These are phyloP conservation scores for Menidia beryllina DNA, from an alignment of 2,113 vertebrate genomes.

Conservation along the genomic window DNA sequence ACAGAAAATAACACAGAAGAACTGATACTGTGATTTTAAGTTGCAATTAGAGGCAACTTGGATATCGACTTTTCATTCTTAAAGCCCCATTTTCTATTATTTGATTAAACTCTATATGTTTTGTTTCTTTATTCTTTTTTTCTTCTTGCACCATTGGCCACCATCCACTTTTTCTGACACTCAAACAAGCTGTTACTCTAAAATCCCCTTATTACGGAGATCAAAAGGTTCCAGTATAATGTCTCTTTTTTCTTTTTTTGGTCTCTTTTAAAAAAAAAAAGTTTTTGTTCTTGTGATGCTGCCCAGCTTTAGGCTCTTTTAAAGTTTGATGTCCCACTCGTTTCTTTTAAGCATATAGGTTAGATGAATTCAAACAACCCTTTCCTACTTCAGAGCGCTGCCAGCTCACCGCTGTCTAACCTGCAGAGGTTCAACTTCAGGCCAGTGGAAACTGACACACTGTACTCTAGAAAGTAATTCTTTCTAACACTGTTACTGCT, in stretches of 20 bases:
- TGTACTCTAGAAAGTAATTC: slow-evolving; percentile 4
- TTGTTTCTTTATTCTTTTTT: not conserved
- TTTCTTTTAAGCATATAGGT: not conserved
- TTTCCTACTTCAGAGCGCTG: slow-evolving; percentile 13
- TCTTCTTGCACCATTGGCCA: not conserved
- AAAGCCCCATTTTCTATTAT: slow-evolving; percentile 3
- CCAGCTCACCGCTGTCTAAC: not conserved
- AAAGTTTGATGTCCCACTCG: not conserved
- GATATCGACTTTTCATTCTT: not conserved
- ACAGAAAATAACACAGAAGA: not conserved
- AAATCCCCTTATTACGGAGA: not conserved
- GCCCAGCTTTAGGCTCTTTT: not conserved
- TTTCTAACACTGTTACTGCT: not conserved
- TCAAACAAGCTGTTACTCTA: slow-evolving; percentile 8
- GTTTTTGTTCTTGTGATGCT: not conserved
- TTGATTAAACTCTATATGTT: not conserved
- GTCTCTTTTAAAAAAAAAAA: no score
- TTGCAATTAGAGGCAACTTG: slow-evolving; percentile 17
- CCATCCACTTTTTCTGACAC: not conserved
- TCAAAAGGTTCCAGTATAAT: no score
- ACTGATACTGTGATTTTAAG: slow-evolving; percentile 8
- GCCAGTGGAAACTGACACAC: slow-evolving; percentile 1
- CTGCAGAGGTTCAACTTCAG: not conserved
- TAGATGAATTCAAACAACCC: not conserved
- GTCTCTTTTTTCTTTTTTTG: no score